A percentile compares a stretch with the other conserved stretches of the same genome.
Conservation (phyloP, 2,888 invertebrate species). For the Nudaria mundana region DNA sequence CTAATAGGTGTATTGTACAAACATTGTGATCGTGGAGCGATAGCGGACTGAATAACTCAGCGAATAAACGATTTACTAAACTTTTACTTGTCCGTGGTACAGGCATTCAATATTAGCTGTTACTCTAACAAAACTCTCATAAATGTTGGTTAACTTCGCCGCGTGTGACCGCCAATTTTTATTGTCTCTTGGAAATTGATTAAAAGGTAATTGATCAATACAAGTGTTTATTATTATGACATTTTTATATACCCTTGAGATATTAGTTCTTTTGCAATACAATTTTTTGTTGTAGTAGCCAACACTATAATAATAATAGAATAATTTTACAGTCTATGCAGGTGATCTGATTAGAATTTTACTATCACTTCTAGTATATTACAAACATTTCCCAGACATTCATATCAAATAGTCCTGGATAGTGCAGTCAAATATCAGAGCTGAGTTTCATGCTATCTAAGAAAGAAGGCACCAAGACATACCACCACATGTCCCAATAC, state of each 20-base stretch:
- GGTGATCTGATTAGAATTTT: no score
- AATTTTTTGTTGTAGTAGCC: no score
- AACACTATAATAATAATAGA: no score
- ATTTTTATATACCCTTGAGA: background rate
- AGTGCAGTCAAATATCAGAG: no score
- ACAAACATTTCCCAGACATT: no score
- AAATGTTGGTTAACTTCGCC: background rate
- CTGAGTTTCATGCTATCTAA: background rate
- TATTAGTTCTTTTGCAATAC: no score
- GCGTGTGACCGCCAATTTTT: background rate
- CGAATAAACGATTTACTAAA: constrained; percentile 43
- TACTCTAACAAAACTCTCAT: background rate
- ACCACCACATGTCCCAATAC: constrained; percentile 14
- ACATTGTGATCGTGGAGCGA: constrained; percentile 57
- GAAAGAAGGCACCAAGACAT: background rate
- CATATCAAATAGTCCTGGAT: no score
- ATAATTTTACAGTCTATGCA: no score
- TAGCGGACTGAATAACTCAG: constrained; percentile 64
- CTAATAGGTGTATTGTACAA: constrained; percentile 36
- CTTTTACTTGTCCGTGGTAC: constrained; percentile 55
- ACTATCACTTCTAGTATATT: no score
- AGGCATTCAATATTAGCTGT: background rate
- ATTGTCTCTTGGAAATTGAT: background rate
- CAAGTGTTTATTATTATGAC: background rate
- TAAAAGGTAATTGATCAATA: background rate